Percentiles rank a stretch among this genome's conserved stretches.
Evolutionary conservation across 2,797 vertebrate genomes (phyloP).

Genomic region (Phyllotis vaccarum): DNA sequence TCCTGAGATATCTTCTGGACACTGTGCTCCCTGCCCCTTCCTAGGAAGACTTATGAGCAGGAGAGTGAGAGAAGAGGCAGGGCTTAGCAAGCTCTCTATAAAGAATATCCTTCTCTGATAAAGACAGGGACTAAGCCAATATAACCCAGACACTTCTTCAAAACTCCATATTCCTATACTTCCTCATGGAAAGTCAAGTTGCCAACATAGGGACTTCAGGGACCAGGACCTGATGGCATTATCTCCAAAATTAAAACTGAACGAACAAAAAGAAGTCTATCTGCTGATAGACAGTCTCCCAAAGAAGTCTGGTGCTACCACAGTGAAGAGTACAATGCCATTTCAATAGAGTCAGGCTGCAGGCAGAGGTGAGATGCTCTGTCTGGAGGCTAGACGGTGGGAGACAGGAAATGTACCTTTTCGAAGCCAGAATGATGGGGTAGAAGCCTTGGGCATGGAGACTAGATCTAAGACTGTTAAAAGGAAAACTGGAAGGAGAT

Average conservation of each 20-base stretch:
- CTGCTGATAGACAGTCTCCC: not conserved
- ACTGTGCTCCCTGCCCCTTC: too few species aligned
- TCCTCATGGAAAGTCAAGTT: not conserved
- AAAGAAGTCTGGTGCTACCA: not conserved
- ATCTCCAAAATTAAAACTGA: not conserved
- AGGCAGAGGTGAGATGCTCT: not conserved
- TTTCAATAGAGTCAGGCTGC: not conserved
- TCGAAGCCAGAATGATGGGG: not conserved
- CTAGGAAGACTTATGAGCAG: not conserved
- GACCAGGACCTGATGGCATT: not conserved
- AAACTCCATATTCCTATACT: not conserved
- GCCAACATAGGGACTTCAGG: not conserved
- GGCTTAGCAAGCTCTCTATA: not conserved
- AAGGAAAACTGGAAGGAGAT: not conserved
- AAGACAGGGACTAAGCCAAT: too few species aligned
- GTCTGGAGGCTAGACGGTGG: not conserved
- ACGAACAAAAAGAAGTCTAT: not conserved
- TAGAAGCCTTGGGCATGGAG: not conserved
- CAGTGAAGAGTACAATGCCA: accelerated
- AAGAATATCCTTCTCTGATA: not conserved
- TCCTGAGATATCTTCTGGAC: not conserved
- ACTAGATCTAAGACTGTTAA: not conserved
- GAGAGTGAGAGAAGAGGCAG: not conserved
- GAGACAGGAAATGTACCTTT: not conserved
- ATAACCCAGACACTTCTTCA: not conserved